phyloP scores from a whole-genome alignment of 2,113 vertebrate genomes.

The Oreochromis spilurus region DNA sequence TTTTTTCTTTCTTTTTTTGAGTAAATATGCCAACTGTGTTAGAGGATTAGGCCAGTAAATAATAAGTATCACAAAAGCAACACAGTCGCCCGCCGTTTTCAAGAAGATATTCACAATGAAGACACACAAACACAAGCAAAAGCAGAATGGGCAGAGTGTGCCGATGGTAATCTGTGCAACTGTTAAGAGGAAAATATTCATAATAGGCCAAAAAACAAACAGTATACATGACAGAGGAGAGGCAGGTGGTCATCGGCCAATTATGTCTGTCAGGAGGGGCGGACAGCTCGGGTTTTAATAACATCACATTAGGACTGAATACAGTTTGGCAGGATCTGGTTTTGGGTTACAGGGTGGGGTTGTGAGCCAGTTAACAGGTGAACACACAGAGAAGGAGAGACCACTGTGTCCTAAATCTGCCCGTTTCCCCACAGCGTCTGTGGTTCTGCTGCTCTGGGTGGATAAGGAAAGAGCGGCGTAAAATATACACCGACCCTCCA shows the following conservation, averaged over 20 bases:
- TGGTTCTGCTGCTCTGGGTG: background rate
- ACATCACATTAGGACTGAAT: background rate
- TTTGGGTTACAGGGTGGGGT: slow-evolving; percentile 2
- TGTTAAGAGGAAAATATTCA: background rate
- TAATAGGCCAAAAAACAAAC: background rate
- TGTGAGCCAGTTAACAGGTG: slow-evolving; percentile 12
- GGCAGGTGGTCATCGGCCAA: background rate
- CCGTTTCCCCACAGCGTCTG: background rate
- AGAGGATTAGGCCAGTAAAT: background rate
- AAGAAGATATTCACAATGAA: slow-evolving; percentile 1
- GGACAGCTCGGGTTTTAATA: background rate
- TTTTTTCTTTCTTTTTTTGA: background rate
- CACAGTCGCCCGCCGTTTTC: background rate
- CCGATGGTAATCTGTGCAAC: background rate
- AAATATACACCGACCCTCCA: background rate
- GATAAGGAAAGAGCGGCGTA: slow-evolving; percentile 1
- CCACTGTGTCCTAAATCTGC: slow-evolving; percentile 23
- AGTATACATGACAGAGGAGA: slow-evolving; percentile 21
- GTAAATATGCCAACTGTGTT: background rate
- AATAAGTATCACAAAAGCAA: background rate
- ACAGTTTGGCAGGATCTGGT: background rate
- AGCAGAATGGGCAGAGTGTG: background rate
- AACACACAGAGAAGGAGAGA: slow-evolving; percentile 27
- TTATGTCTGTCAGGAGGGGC: background rate
- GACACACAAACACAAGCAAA: slow-evolving; percentile 40